These are phyloP conservation scores for Halichondria panicea DNA, from an alignment of 37 sponge, comb jelly and placozoan genomes.

Conservation along the genomic window DNA sequence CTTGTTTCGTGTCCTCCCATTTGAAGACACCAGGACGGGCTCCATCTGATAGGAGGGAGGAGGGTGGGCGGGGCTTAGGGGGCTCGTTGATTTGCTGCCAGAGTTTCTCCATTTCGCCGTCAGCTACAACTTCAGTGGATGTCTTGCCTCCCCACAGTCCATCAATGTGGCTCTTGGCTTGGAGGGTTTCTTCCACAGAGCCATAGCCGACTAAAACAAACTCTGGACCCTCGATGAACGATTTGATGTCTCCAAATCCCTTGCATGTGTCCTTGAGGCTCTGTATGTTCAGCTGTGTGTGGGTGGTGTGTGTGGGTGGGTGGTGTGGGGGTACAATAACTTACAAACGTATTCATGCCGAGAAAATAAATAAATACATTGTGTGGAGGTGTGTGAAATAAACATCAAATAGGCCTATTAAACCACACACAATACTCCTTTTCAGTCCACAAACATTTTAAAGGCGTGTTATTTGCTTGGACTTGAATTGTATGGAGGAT, in stretches of 20 bases:
- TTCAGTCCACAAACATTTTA: no score
- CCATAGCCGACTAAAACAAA: constrained; percentile 43
- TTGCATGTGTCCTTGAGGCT: constrained; percentile 54
- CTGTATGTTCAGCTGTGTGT: no score
- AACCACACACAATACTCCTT: no score
- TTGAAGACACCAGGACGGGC: background rate
- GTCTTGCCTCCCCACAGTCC: constrained; percentile 46
- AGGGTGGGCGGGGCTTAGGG: background rate
- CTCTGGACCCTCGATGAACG: constrained; percentile 18
- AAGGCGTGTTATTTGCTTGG: no score
- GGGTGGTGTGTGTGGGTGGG: no score
- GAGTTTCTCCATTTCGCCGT: constrained; percentile 36
- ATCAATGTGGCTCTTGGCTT: constrained; percentile 55
- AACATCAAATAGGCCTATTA: no score
- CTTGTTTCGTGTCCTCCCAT: background rate
- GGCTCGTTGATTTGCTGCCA: constrained; percentile 12
- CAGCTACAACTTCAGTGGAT: constrained; percentile 38
- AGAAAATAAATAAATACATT: no score
- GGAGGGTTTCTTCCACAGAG: constrained; percentile 33
- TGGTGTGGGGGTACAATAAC: no score
- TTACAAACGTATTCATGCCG: no score
- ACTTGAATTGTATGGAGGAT: no score
- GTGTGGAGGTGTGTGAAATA: no score
- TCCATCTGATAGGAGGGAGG: background rate
- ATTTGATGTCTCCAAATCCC: constrained; percentile 48